These are phyloP conservation scores for Drosophila nigritarsus DNA, from an alignment of 2,888 invertebrate species.

Conservation along the genomic window DNA sequence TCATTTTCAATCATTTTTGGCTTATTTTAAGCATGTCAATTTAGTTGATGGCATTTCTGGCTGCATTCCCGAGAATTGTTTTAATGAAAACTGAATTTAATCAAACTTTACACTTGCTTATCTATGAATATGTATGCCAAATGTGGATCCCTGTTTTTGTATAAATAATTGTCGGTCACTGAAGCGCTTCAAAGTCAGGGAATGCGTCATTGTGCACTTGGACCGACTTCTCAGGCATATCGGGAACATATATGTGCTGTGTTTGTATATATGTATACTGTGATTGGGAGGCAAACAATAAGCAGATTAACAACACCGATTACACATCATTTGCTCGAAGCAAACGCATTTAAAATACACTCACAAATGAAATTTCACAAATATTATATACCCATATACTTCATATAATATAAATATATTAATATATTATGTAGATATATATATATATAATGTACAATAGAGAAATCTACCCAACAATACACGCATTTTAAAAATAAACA, in stretches of 20 bases:
- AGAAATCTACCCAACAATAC: background rate
- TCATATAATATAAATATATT: constrained; percentile 6
- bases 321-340: constrained; percentile 31
- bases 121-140: constrained; percentile 3
- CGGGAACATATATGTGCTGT: constrained; percentile 4
- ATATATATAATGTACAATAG: background rate
- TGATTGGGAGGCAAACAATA: background rate
- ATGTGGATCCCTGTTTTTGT: no score
- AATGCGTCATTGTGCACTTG: constrained; percentile 61
- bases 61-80: constrained; percentile 4
- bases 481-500: background rate
- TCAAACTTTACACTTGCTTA: background rate
- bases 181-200: constrained; percentile 46
- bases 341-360: constrained; percentile 54
- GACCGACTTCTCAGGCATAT: constrained; percentile 31
- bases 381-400: constrained; percentile 3
- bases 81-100: background rate
- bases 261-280: background rate
- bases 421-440: background rate
- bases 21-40: constrained; percentile 6
- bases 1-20: background rate
- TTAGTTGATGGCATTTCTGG: constrained; percentile 7
- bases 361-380: constrained; percentile 44
- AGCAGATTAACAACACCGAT: background rate
- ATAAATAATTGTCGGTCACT: constrained; percentile 30